Percentiles rank a stretch among this genome's conserved stretches.
Conservation (phyloP, 2,113 vertebrate genomes). For the Solea senegalensis region DNA sequence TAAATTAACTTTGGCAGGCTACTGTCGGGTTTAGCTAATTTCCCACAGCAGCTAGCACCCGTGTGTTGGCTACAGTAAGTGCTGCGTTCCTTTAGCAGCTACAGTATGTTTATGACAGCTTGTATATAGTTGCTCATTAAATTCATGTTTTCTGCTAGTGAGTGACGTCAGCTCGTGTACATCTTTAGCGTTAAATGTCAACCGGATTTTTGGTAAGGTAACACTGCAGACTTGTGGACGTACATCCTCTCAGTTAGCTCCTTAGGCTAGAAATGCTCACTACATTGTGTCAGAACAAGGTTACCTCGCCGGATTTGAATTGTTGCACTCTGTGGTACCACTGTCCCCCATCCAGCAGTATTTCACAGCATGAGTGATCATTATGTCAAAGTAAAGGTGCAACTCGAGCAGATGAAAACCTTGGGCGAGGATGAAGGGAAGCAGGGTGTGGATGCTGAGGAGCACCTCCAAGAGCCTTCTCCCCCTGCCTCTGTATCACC, state of each 20-base stretch:
- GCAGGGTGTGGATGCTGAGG: conserved; percentile 41
- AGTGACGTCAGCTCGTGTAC: neutral
- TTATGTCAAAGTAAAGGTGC: conserved; percentile 67
- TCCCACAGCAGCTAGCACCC: conserved; percentile 32
- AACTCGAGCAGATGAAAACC: conserved; percentile 68
- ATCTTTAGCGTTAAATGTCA: conserved; percentile 2
- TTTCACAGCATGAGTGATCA: conserved; percentile 72
- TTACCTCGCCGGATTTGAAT: conserved; percentile 51
- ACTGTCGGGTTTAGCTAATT: conserved; percentile 21
- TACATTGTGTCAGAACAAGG: conserved; percentile 8
- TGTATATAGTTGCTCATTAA: too few species aligned
- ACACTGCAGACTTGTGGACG: neutral
- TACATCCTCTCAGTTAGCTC: neutral
- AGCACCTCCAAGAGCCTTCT: conserved; percentile 31
- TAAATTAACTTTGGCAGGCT: conserved; percentile 43
- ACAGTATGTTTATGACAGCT: neutral
- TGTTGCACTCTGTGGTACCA: conserved; percentile 31
- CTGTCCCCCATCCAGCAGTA: conserved; percentile 37
- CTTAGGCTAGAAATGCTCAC: conserved; percentile 40
- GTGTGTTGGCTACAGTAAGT: conserved; percentile 9
- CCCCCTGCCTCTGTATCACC: conserved; percentile 54
- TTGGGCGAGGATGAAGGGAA: conserved; percentile 43
- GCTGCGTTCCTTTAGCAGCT: conserved; percentile 7
- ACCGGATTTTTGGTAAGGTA: neutral
- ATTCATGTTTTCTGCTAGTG: neutral